A percentile compares a stretch with the other conserved stretches of the same genome.
phyloP scores from a whole-genome alignment of 2,797 vertebrate species.

The Kryptopterus vitreolus region DNA sequence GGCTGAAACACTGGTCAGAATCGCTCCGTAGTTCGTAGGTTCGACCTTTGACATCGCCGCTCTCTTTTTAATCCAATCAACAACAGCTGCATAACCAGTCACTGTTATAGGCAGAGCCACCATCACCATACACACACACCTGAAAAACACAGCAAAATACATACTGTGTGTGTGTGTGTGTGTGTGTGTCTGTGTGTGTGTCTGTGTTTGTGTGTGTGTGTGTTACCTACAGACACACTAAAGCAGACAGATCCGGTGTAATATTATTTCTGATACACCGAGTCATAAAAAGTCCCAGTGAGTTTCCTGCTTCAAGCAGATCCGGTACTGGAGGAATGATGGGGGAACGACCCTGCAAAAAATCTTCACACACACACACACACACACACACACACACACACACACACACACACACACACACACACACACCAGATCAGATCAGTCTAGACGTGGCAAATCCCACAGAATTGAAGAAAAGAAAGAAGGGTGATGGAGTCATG shows the following conservation, averaged over 20 bases:
- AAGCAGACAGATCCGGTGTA: constrained; percentile 58
- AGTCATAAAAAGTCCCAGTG: constrained; percentile 66
- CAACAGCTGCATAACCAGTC: constrained; percentile 62
- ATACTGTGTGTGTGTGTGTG: too few species aligned
- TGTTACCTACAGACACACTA: constrained; percentile 71
- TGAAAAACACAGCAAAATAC: constrained; percentile 44
- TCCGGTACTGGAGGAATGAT: constrained; percentile 69
- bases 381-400: too few species aligned
- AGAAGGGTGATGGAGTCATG: too few species aligned
- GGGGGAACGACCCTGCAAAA: constrained; percentile 61
- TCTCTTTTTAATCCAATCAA: constrained; percentile 56
- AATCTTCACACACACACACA: constrained; percentile 53
- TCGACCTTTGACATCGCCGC: constrained; percentile 52
- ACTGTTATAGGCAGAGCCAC: constrained; percentile 68
- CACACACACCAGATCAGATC: too few species aligned
- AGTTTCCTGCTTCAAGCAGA: constrained; percentile 65
- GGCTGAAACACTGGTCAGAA: constrained; percentile 60
- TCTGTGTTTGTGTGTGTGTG: constrained; percentile 9
- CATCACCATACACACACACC: constrained; percentile 72
- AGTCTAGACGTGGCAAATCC: too few species aligned
- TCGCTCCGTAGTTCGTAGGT: constrained; percentile 64
- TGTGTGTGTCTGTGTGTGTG: not conserved
- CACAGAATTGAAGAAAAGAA: too few species aligned
- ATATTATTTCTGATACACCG: constrained; percentile 62
- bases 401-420: too few species aligned